Conservation (phyloP, 2,797 vertebrate species). For the Dallia pectoralis region DNA sequence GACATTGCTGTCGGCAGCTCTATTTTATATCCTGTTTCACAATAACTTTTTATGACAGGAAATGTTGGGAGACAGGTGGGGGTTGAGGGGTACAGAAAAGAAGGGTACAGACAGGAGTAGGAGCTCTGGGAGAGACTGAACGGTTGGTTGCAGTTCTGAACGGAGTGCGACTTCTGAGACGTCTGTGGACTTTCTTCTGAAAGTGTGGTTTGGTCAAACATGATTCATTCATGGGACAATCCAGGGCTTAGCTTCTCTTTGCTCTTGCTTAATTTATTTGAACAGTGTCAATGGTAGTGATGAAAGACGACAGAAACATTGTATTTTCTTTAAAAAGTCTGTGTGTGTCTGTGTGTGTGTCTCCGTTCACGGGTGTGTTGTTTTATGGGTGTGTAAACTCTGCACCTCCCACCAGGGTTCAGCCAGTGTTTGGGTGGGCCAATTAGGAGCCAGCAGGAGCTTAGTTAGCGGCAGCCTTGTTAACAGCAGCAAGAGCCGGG, state of each 20-base stretch:
- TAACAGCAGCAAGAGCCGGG: background rate
- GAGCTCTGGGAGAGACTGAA: background rate
- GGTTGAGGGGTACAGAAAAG: too few species aligned
- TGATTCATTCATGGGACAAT: background rate
- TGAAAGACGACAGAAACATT: background rate
- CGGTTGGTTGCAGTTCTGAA: background rate
- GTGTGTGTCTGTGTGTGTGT: background rate
- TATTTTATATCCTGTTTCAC: background rate
- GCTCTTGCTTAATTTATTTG: background rate
- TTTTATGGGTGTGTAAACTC: constrained; percentile 5
- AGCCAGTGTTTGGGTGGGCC: constrained; percentile 1
- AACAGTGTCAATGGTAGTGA: background rate
- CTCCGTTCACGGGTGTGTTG: background rate
- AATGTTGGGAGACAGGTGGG: background rate
- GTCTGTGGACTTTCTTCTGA: background rate
- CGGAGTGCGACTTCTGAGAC: background rate
- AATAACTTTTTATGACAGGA: background rate
- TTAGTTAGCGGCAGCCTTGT: background rate
- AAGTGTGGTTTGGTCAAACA: background rate
- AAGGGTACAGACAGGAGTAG: background rate
- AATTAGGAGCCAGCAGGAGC: too few species aligned
- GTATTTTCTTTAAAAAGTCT: background rate
- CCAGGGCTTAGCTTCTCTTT: background rate
- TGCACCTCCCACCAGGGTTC: constrained; percentile 6
- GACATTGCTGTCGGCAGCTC: too few species aligned